These are phyloP conservation scores for Carabus problematicus DNA, from an alignment of 2,888 invertebrate genomes.

Conservation along the genomic window DNA sequence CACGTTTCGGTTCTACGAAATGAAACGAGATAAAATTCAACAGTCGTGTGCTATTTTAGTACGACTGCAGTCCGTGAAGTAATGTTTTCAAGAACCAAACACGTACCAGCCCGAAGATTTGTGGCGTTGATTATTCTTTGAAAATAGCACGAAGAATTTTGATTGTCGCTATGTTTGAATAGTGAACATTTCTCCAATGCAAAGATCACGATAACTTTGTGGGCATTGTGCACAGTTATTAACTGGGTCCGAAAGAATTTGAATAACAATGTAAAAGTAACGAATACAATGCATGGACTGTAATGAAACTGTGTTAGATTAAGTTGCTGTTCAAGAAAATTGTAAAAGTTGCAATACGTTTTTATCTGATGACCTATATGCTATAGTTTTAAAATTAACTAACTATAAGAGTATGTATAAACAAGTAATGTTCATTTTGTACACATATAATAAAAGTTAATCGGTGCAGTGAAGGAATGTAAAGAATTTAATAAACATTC, in stretches of 20 bases:
- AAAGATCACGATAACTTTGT: slow-evolving; percentile 15
- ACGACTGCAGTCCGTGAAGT: slow-evolving; percentile 12
- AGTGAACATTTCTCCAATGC: not conserved
- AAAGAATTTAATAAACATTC: no score
- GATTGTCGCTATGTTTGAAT: not conserved
- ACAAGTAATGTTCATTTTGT: no score
- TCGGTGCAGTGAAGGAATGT: no score
- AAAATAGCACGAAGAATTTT: slow-evolving; percentile 17
- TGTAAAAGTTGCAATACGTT: not conserved
- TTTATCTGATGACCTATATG: no score
- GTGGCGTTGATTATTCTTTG: slow-evolving; percentile 10
- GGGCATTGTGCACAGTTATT: no score
- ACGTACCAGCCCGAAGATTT: slow-evolving; percentile 22
- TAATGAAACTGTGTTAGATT: slow-evolving; percentile 7
- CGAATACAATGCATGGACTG: slow-evolving; percentile 9
- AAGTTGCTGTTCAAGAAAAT: slow-evolving; percentile 17
- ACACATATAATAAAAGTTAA: no score
- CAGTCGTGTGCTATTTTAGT: no score
- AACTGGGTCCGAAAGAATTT: slow-evolving; percentile 1
- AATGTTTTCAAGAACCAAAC: slow-evolving; percentile 19
- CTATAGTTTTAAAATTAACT: no score
- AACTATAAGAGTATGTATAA: no score
- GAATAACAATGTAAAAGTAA: slow-evolving; percentile 20
- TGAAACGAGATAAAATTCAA: slow-evolving; percentile 29
- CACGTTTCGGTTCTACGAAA: slow-evolving; percentile 17